Evolutionary conservation across 1,140 invertebrate species (phyloP).

Genomic region (Lordiphosa clarofinis): DNA sequence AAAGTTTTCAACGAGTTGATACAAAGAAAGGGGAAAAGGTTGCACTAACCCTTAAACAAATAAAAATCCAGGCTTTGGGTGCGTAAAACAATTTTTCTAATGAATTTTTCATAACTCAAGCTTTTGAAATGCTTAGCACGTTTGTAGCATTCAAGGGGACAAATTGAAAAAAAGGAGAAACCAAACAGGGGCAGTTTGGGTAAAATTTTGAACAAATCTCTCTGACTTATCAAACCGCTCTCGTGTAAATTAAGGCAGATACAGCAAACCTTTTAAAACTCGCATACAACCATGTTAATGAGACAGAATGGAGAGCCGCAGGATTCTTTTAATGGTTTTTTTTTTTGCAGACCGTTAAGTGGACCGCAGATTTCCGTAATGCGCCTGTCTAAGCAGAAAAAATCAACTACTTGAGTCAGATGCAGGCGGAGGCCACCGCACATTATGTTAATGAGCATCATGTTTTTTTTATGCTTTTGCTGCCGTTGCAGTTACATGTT

Average conservation of each 20-base stretch:
- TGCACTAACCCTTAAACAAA: conserved; percentile 50
- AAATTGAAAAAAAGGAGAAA: too few relatives aligned
- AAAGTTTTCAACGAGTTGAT: conserved; percentile 4
- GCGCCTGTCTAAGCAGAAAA: conserved; percentile 30
- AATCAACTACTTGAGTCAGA: conserved; percentile 26
- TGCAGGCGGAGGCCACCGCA: conserved; percentile 37
- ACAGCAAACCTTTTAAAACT: too few relatives aligned
- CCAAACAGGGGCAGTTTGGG: too few relatives aligned
- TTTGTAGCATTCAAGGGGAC: too few relatives aligned
- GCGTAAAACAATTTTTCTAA: conserved; percentile 43
- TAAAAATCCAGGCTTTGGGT: conserved; percentile 10
- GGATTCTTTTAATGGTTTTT: conserved; percentile 20
- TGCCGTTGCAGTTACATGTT: conserved; percentile 29
- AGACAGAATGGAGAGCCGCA: not conserved
- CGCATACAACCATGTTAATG: too few relatives aligned
- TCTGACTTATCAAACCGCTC: not conserved
- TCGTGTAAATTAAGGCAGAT: not conserved
- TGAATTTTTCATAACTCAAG: conserved; percentile 60
- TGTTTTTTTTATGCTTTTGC: conserved; percentile 15
- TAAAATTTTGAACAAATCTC: too few relatives aligned
- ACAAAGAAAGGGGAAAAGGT: not conserved
- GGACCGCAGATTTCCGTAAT: conserved; percentile 41
- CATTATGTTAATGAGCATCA: conserved; percentile 74
- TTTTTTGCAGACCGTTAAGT: conserved; percentile 42
- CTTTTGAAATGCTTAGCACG: too few relatives aligned